Evolutionary conservation across 2,113 vertebrate genomes (phyloP).

Genomic region (Phaethornis superciliosus): DNA sequence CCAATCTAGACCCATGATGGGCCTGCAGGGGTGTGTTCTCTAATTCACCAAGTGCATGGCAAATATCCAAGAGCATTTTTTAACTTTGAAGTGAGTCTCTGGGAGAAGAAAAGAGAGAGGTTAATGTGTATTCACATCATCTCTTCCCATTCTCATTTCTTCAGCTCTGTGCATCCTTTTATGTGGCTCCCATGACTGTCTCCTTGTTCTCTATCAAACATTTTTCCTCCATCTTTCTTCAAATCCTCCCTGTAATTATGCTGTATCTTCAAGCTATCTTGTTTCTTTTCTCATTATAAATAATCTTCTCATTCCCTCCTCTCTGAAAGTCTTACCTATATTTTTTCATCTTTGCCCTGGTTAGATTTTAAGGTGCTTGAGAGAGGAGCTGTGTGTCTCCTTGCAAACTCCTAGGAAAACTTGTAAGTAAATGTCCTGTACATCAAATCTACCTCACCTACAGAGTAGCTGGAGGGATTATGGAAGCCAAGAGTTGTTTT

Average conservation of each 20-base stretch:
- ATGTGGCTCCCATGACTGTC: background rate
- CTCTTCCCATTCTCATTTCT: conserved; percentile 1
- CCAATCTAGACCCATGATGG: conserved; percentile 64
- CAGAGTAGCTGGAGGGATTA: too few relatives aligned
- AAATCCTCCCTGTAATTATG: conserved; percentile 28
- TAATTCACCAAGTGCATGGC: conserved; percentile 40
- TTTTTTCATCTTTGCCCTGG: background rate
- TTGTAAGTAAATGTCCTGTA: background rate
- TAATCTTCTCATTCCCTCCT: background rate
- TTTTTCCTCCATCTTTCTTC: background rate
- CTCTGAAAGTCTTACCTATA: background rate
- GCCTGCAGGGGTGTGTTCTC: conserved; percentile 60
- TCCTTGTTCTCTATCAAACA: conserved; percentile 9
- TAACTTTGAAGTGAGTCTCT: conserved; percentile 25
- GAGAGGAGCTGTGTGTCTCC: background rate
- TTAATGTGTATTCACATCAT: conserved; percentile 16
- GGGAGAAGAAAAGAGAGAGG: background rate
- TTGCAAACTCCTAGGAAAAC: background rate
- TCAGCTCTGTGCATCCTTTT: background rate
- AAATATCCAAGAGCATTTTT: conserved; percentile 63
- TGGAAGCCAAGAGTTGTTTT: background rate
- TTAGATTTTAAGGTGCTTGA: background rate
- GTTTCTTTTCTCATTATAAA: background rate
- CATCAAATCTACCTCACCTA: background rate
- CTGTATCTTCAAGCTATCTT: background rate